Evolutionary conservation across 2,797 vertebrate species (phyloP).

Genomic region (Sandelia bainsii): DNA sequence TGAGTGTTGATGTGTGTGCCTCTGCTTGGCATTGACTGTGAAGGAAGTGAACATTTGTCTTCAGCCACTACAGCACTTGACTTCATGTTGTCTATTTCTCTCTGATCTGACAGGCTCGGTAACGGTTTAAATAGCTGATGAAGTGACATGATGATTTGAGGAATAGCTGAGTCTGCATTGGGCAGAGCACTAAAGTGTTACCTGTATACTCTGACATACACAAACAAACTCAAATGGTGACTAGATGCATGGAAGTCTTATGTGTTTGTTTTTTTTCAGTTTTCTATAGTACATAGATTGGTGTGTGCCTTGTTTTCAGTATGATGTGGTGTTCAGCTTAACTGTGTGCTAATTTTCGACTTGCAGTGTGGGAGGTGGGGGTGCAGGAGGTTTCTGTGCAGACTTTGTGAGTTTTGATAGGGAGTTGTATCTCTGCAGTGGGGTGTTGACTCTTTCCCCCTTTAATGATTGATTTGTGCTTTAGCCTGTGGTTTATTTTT

Average conservation of each 20-base stretch:
- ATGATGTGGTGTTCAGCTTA: conserved; percentile 99
- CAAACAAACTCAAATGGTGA: conserved; percentile 98
- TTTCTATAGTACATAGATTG: conserved; percentile 92
- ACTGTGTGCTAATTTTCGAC: conserved; percentile 96
- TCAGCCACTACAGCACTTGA: conserved; percentile 85
- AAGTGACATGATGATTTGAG: conserved; percentile 96
- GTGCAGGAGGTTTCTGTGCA: conserved; percentile 73
- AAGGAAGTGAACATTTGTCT: conserved; percentile 82
- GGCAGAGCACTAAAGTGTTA: conserved; percentile 91
- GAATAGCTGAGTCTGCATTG: conserved; percentile 98
- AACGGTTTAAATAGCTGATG: conserved; percentile 97
- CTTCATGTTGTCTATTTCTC: conserved; percentile 97
- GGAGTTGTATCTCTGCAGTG: conserved; percentile 76
- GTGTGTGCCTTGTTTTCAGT: conserved; percentile 94
- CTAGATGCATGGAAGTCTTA: conserved; percentile 97
- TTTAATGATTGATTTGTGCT: conserved; percentile 90
- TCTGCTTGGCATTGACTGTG: conserved; percentile 77
- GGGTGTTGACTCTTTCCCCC: conserved; percentile 77
- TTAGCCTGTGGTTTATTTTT: conserved; percentile 75
- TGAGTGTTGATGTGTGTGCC: conserved; percentile 76
- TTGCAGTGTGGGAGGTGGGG: conserved; percentile 84
- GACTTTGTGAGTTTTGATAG: conserved; percentile 86
- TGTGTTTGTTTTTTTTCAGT: conserved; percentile 60
- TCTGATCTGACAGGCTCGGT: conserved; percentile 99
- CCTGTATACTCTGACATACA: conserved; percentile 96